Conservation (phyloP, 2,797 vertebrate genomes). For the Xenentodon cancila region DNA sequence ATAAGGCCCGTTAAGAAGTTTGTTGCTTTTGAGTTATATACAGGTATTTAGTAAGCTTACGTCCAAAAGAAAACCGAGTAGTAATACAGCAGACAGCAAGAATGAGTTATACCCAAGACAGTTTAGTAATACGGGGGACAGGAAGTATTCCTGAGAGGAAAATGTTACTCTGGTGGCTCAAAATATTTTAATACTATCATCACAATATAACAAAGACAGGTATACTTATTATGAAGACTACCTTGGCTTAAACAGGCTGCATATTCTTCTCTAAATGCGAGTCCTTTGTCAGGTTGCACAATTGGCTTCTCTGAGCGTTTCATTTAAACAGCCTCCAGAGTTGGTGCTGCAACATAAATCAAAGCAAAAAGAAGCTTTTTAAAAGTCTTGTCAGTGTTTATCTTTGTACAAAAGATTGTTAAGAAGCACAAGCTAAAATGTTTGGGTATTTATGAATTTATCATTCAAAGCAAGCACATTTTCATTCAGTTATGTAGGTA, state of each 20-base stretch:
- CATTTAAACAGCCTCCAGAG: conserved; percentile 22
- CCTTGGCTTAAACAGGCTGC: neutral
- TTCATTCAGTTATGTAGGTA: conserved; percentile 61
- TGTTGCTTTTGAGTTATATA: no score
- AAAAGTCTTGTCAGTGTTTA: conserved; percentile 55
- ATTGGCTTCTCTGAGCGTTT: conserved; percentile 20
- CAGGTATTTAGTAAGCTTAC: no score
- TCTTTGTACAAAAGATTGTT: conserved; percentile 58
- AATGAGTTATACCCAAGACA: no score
- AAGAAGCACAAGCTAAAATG: conserved; percentile 57
- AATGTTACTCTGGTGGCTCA: conserved; percentile 1
- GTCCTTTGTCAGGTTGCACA: conserved; percentile 50
- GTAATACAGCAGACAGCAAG: no score
- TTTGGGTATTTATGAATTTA: conserved; percentile 71
- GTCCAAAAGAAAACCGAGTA: no score
- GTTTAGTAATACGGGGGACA: neutral
- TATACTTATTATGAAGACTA: conserved; percentile 1
- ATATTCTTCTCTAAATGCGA: conserved; percentile 23
- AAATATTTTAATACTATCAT: conserved; percentile 13
- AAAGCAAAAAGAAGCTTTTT: conserved; percentile 21
- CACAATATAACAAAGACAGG: neutral
- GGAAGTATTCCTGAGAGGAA: neutral
- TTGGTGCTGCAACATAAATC: conserved; percentile 44
- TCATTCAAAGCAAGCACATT: conserved; percentile 67
- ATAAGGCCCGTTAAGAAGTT: no score